Conservation (phyloP, 2,888 invertebrate species). For the Heliconius hortense region DNA sequence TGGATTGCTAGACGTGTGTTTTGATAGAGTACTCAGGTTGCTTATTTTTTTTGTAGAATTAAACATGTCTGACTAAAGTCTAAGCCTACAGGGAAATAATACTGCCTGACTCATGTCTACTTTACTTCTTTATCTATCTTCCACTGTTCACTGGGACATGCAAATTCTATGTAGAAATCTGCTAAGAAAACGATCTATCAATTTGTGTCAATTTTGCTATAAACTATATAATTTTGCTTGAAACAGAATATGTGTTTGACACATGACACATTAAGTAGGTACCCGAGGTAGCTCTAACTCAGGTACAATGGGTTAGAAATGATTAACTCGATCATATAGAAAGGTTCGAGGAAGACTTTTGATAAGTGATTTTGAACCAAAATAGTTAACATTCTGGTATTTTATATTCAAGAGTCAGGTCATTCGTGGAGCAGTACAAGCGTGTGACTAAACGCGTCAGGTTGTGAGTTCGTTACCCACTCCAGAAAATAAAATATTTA, state of each 20-base stretch:
- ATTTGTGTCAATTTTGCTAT: not conserved
- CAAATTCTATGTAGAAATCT: not conserved
- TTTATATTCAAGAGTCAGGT: not conserved
- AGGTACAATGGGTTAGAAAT: not conserved
- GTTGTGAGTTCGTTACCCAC: too few relatives aligned
- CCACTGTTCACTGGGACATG: not conserved
- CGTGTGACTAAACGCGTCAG: too few relatives aligned
- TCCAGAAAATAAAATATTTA: too few relatives aligned
- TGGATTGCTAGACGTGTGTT: too few relatives aligned
- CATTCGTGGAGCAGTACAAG: too few relatives aligned
- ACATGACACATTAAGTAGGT: not conserved
- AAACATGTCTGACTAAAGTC: too few relatives aligned
- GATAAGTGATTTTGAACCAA: not conserved
- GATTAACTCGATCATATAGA: not conserved
- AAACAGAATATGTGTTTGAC: not conserved
- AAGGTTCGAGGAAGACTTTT: not conserved
- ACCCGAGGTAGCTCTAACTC: not conserved
- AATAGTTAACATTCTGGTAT: not conserved
- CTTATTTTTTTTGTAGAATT: too few relatives aligned
- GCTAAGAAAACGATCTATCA: not conserved
- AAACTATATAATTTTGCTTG: not conserved
- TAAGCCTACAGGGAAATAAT: too few relatives aligned
- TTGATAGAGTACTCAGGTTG: too few relatives aligned
- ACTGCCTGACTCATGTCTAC: not conserved
- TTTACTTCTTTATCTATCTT: too few relatives aligned